Evolutionary conservation across 2,113 vertebrate genomes (phyloP), one percentile per base, ranked within the genome.

Genomic region (Lethenteron reissneri): DNA sequence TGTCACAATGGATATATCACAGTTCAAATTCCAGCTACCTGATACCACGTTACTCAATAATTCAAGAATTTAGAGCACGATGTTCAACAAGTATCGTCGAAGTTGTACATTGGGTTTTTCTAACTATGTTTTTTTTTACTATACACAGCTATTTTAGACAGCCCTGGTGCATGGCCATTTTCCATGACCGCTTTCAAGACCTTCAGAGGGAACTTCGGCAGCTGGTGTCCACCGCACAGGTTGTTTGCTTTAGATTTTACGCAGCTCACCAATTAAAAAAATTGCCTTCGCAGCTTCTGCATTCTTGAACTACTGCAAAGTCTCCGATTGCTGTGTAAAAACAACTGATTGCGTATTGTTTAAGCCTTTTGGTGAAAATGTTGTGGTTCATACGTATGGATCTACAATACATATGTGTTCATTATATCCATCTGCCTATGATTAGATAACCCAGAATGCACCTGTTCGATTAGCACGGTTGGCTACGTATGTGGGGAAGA

Each of bases 161-260:
- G 79, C 81, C 83, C 17, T 88, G 88, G 84, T 86, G 82, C 75
- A 77, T 89, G 81, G 84, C 86, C 75, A 74, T 97, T 76, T 92
- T 83, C 80, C 90, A 91, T 5, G 89, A 97, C 84, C 85, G 83
- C 64, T 95, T 95, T 82, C 80, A 83, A 8, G 88, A 97, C 81
- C 86, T 99, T 70, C 80, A 85, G 78, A 83, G 85, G 78, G 90
- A 95, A 72, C 81, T 97, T 71, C 82, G 77, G 68, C 84, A 87
- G 76, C 80, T 85, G 77, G 79, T 86, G 77, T 69, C 77, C 74
- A 80, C 78, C 0, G 72, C 78, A 12, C 75, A 81, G 77, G 81
- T 83, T 68, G 57, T 57, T 9, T 72, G n/a, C 21, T 72, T 56
- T 68, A 25, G 17, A 9, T 9, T 57, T 56, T 57, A 14, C 69